Conservation (phyloP, 1,140 invertebrate species). For the Drosophila melanica region DNA sequence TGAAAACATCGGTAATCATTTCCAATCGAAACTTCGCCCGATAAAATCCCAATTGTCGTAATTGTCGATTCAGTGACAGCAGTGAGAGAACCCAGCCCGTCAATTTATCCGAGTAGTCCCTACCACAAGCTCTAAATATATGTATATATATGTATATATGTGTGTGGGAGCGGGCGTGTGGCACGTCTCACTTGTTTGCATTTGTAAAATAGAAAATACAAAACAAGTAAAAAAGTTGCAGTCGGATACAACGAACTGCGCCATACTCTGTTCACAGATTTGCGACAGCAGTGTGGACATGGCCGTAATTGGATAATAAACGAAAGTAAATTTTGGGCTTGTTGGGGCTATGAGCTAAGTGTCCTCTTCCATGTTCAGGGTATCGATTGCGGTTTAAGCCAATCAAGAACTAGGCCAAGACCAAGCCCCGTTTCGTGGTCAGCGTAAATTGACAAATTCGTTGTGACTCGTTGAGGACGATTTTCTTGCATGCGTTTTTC, state of each 20-base stretch:
- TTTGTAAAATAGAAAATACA: slow-evolving; percentile 31
- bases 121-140: background rate
- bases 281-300: too few species aligned
- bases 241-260: background rate
- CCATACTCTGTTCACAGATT: background rate
- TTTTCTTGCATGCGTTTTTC: slow-evolving; percentile 9
- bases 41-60: slow-evolving; percentile 57
- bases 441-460: slow-evolving; percentile 48
- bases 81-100: background rate
- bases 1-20: slow-evolving; percentile 31
- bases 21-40: slow-evolving; percentile 21
- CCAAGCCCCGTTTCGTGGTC: slow-evolving; percentile 1
- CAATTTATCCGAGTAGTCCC: background rate
- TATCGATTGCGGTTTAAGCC: background rate
- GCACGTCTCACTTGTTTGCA: slow-evolving; percentile 38
- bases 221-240: slow-evolving; percentile 3
- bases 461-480: slow-evolving; percentile 18
- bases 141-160: background rate
- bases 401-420: slow-evolving; percentile 18
- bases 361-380: background rate
- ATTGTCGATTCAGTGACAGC: slow-evolving; percentile 54
- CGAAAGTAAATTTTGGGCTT: slow-evolving; percentile 17
- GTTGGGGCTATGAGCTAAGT: too few species aligned
- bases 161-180: slow-evolving; percentile 22
- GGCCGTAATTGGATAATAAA: background rate